A percentile compares a stretch with the other conserved stretches of the same genome.
phyloP scores from a whole-genome alignment of 2,888 invertebrate genomes.

The Orthosia cruda region DNA sequence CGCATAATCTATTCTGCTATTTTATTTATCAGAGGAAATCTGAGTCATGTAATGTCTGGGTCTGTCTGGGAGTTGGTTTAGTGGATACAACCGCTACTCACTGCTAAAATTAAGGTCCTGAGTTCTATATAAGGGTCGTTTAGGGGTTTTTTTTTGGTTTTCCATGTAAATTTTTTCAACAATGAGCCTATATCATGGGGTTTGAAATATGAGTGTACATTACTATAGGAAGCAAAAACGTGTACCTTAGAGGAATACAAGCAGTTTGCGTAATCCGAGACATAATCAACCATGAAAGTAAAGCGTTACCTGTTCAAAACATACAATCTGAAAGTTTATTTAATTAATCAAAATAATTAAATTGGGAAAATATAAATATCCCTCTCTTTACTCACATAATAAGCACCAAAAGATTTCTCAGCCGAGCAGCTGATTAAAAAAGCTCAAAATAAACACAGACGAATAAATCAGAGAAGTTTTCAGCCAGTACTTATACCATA shows the following conservation, averaged over 20 bases:
- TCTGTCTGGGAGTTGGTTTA: background rate
- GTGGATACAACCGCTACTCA: background rate
- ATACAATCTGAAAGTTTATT: background rate
- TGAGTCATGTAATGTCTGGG: background rate
- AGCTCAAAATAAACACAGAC: background rate
- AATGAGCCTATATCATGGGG: too few species aligned
- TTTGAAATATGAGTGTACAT: too few species aligned
- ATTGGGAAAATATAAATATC: background rate
- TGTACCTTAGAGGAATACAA: too few species aligned
- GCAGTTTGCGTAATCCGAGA: background rate
- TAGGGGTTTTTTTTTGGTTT: background rate
- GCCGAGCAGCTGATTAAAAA: background rate
- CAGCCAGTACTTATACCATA: background rate
- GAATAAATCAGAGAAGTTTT: constrained; percentile 12
- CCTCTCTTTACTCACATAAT: background rate
- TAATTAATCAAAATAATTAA: background rate
- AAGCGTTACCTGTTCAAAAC: too few species aligned
- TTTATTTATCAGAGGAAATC: background rate
- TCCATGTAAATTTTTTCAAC: too few species aligned
- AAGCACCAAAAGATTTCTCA: background rate
- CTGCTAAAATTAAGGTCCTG: background rate
- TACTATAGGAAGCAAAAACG: too few species aligned
- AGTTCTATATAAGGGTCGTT: background rate
- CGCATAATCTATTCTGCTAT: background rate
- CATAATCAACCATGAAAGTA: too few species aligned